Evolutionary conservation across 2,888 invertebrate species (phyloP).

Genomic region (Lasius platythorax): DNA sequence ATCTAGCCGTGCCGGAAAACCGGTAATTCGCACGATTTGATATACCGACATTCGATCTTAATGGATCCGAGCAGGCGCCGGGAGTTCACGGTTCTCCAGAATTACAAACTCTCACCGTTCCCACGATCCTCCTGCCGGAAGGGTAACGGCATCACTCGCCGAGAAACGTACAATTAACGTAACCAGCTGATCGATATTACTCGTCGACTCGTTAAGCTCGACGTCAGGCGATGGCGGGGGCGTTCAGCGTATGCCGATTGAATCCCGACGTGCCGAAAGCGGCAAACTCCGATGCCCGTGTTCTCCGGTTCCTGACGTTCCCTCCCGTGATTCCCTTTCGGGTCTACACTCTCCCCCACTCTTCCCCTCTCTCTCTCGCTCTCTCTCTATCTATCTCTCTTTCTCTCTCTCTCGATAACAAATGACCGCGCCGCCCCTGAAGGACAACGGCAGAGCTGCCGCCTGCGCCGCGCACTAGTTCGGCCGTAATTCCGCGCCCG

Average conservation of each 20-base stretch:
- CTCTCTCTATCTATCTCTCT: background rate
- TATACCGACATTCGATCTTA: slow-evolving; percentile 7
- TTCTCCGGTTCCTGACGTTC: slow-evolving; percentile 41
- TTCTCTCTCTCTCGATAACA: slow-evolving; percentile 76
- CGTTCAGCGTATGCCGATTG: slow-evolving; percentile 62
- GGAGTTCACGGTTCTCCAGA: slow-evolving; percentile 13
- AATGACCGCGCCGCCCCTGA: slow-evolving; percentile 80
- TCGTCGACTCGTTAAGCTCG: slow-evolving; percentile 64
- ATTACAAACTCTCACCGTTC: slow-evolving; percentile 1
- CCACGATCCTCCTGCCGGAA: slow-evolving; percentile 26
- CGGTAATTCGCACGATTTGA: slow-evolving; percentile 6
- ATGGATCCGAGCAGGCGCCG: slow-evolving; percentile 14
- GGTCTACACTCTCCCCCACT: background rate
- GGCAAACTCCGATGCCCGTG: slow-evolving; percentile 58
- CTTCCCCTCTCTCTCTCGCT: no score
- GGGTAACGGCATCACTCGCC: slow-evolving; percentile 15
- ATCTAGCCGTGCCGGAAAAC: background rate
- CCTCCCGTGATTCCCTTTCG: slow-evolving; percentile 41
- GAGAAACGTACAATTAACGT: slow-evolving; percentile 52
- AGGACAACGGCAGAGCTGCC: slow-evolving; percentile 76
- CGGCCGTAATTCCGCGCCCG: slow-evolving; percentile 81
- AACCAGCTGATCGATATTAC: slow-evolving; percentile 54
- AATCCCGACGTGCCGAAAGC: slow-evolving; percentile 66
- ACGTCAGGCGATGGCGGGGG: slow-evolving; percentile 42
- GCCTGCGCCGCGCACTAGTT: slow-evolving; percentile 73